A percentile compares a stretch with the other conserved stretches of the same genome.
Conservation (phyloP, 2,888 invertebrate species). For the Anticlea derivata region DNA sequence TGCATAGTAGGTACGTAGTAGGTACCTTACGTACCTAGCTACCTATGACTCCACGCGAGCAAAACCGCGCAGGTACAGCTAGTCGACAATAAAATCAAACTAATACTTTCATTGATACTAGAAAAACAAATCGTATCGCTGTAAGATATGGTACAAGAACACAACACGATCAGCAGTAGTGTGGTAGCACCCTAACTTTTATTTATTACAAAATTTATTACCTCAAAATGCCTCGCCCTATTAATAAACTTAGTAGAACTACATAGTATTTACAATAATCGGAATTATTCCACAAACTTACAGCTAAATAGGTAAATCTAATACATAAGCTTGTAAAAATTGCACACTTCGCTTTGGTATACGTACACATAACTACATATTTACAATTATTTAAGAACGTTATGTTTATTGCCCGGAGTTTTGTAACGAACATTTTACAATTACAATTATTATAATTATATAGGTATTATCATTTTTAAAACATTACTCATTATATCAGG, state of each 20-base stretch:
- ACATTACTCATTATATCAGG: background rate
- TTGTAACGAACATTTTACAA: constrained; percentile 51
- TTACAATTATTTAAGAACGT: constrained; percentile 70
- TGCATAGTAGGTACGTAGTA: no score
- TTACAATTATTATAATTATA: constrained; percentile 6
- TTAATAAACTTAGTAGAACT: constrained; percentile 38
- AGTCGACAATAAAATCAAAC: no score
- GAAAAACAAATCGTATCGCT: background rate
- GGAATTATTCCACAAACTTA: constrained; percentile 60
- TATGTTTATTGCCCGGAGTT: constrained; percentile 77
- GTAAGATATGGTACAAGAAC: constrained; percentile 2
- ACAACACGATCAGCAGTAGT: constrained; percentile 11
- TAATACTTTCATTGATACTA: no score
- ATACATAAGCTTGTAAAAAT: constrained; percentile 82
- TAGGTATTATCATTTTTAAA: background rate
- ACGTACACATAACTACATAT: constrained; percentile 81
- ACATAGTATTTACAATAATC: constrained; percentile 56
- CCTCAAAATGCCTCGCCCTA: constrained; percentile 39
- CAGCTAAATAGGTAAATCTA: constrained; percentile 54
- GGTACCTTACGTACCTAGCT: no score
- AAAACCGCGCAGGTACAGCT: no score
- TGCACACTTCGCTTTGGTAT: constrained; percentile 84
- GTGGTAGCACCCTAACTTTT: constrained; percentile 9
- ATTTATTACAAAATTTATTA: constrained; percentile 17
- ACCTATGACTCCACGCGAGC: no score